Conservation (phyloP, 2,113 vertebrate species). For the Podarcis raffonei region DNA sequence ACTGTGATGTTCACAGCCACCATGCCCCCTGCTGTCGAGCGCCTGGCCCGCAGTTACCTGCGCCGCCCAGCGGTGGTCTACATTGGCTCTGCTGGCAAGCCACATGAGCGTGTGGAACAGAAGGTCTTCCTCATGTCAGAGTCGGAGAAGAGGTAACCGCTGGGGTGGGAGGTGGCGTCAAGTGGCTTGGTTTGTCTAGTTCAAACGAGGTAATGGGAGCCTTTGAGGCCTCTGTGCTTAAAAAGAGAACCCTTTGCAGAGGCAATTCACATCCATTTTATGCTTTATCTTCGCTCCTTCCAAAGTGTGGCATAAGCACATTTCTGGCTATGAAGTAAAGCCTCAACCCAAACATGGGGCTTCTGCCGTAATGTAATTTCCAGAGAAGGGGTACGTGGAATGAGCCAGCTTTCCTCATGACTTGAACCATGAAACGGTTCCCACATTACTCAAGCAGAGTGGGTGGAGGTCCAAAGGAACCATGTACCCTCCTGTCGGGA, state of each 20-base stretch:
- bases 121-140: constrained; percentile 97
- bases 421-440: not conserved
- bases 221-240: not conserved
- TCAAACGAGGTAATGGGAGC: not conserved
- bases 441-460: not conserved
- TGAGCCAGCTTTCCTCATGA: not conserved
- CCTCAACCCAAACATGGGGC: too few species aligned
- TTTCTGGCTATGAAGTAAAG: not conserved
- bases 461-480: not conserved
- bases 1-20: constrained; percentile 99
- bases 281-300: not conserved
- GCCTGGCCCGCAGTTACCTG: constrained; percentile 93
- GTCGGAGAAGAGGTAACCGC: constrained; percentile 89
- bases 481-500: not conserved
- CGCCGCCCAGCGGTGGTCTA: constrained; percentile 96
- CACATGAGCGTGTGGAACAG: constrained; percentile 96
- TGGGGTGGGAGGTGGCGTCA: not conserved
- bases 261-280: not conserved
- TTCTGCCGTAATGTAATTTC: not conserved
- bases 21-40: constrained; percentile 94
- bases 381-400: not conserved
- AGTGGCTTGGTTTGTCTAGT: not conserved
- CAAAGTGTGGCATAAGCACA: too few species aligned
- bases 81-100: constrained; percentile 97
- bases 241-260: not conserved